Conservation (phyloP, 2,797 vertebrate genomes). For the Austrolebias charrua region DNA sequence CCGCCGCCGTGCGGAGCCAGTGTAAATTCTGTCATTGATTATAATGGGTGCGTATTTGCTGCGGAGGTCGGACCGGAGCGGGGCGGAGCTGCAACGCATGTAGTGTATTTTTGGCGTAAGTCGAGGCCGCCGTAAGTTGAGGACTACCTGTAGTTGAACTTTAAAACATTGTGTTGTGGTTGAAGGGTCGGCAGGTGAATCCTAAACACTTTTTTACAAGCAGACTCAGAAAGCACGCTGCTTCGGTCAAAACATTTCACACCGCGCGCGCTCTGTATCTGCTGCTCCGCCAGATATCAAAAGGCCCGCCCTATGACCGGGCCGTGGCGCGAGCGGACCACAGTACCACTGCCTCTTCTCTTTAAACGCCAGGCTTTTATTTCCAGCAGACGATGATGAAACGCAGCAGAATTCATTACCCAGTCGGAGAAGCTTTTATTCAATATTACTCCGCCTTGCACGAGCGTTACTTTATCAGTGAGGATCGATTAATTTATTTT, state of each 20-base stretch:
- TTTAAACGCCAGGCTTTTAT: conserved; percentile 18
- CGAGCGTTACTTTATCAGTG: not conserved
- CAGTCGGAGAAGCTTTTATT: conserved; percentile 13
- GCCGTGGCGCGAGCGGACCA: not conserved
- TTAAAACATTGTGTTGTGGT: not conserved
- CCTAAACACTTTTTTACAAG: conserved; percentile 7
- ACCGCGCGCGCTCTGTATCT: conserved; percentile 51
- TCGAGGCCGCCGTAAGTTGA: too few species aligned
- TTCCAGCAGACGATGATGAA: conserved; percentile 36
- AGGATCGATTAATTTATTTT: not conserved
- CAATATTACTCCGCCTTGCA: not conserved
- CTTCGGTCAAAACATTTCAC: conserved; percentile 50
- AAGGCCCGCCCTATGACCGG: conserved; percentile 43
- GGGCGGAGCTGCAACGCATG: too few species aligned
- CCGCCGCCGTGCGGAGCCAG: too few species aligned
- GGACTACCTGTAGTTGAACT: not conserved
- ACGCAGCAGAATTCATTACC: conserved; percentile 28
- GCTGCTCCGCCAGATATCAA: conserved; percentile 57
- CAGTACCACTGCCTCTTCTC: conserved; percentile 16
- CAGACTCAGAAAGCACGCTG: conserved; percentile 18
- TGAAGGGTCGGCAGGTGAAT: conserved; percentile 5
- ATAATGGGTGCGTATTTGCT: too few species aligned
- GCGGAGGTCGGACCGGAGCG: too few species aligned
- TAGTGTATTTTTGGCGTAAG: too few species aligned
- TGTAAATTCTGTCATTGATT: too few species aligned